Evolutionary conservation across 1,140 invertebrate genomes (phyloP), one percentile per base, ranked within the genome.

Genomic region (Bicyclus anynana): DNA sequence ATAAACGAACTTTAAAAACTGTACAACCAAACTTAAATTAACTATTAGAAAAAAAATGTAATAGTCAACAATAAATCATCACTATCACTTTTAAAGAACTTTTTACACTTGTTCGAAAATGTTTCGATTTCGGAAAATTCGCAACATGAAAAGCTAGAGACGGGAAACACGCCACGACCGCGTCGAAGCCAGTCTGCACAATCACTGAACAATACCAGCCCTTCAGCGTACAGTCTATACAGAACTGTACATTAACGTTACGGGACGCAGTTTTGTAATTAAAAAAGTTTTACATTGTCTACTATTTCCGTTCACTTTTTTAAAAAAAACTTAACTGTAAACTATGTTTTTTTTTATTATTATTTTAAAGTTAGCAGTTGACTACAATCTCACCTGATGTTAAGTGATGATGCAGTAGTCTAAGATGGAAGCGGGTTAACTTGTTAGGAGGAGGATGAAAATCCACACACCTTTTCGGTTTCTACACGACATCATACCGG

Each of bases 181-280:
- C 53, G 56, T 62, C 52, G 53, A 55, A 49, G 65, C 53, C 63
- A 37, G 62, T 47, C 70, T 60, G 50, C 58, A 65, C 67, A 66
- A 68, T 65, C 55, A 77, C 74, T 77, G 74, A 74, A 55, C 47
- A 33, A 51, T 35, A 47, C 42, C 33, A 55, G 46, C 26, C 29
- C 17, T 56, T 56, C 42, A 6, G 27, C 35, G 16, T 33, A 33
- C 29, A 33, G 17, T 12, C 21, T 29, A 33, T 26, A 29, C 23
- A 12, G 27, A 27, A 38, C 35, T 44, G 17, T 20, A 14, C 12
- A 44, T 7, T 42, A 12, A 20, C 3, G 6, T 20, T 17, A 12
- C 40, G 7, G n/a, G n/a, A 7, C 17, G 17, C 17, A 44, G 4
- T 44, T 44, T 44, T 44, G 40, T 44, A 44, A 44, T 44, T 44